Evolutionary conservation across 1,140 invertebrate genomes (phyloP), one percentile per base, ranked within the genome.

Genomic region (Pseudomyrmex sp.): DNA sequence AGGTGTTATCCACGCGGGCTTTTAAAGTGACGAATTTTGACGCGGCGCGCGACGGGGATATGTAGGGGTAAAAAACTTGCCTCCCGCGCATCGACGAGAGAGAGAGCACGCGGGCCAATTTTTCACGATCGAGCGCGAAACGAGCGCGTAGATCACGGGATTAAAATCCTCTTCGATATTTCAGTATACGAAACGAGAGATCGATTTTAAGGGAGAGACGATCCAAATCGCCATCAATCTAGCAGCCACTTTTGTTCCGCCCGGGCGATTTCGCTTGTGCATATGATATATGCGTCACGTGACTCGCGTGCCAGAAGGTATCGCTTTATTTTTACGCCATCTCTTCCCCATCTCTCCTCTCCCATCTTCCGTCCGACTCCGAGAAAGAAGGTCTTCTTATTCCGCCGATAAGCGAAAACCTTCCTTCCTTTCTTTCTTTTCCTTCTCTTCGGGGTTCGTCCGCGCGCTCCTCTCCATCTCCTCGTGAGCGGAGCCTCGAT

Each of bases 261-360:
- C 44, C 76, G 44, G 59, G 66, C 76, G 76, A 72, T 80, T 72
- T 44, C 76, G 76, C 66, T 72, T 72, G 69, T 72, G 76, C 76
- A 72, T 80, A 80, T 80, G 76, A 80, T 80, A 80, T 80, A 80
- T 72, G 76, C 76, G 46, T 80, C 76, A 80, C 76, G 76, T 80
- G 76, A 80, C 76, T 80, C 66, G 76, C 76, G 66, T 80, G 76
- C 76, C 76, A 56, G 76, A 80, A 80, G 68, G 76, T 80, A 80
- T 80, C 76, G 76, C 76, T 80, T 80, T 72, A 80, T 80, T 80
- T 80, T 80, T 80, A 70, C 65, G 10, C 65, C 76, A 10, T 10
- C 44, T 12, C 44, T 2, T 10, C 20, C 20, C 59, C 26, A 5
- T 35, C 10, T 9, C 50, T 7, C 20, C 2, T 66, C 12, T 1